Evolutionary conservation across 2,888 invertebrate genomes (phyloP).

Genomic region (Caenorhabditis drosophilae): DNA sequence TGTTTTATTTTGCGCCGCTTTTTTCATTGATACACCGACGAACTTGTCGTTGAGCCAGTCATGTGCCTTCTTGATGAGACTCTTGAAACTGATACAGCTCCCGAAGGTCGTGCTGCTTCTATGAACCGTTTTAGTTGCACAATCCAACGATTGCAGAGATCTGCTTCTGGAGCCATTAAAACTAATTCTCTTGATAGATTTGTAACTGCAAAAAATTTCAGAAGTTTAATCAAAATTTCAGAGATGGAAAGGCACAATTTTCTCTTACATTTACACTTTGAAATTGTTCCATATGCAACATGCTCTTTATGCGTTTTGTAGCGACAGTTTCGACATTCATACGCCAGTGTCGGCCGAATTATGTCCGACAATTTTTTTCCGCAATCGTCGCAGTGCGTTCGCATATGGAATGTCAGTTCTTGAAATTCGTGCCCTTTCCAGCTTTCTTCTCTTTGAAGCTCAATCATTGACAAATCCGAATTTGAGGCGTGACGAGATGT

Average conservation of each 20-base stretch:
- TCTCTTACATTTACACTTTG: constrained; percentile 55
- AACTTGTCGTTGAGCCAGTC: constrained; percentile 17
- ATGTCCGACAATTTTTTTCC: constrained; percentile 90
- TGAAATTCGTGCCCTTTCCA: constrained; percentile 75
- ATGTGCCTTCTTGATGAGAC: constrained; percentile 32
- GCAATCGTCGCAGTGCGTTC: constrained; percentile 88
- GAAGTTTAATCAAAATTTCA: not conserved
- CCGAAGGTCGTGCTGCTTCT: constrained; percentile 12
- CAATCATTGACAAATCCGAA: constrained; percentile 42
- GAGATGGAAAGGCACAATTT: too few relatives aligned
- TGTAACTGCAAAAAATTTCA: constrained; percentile 69
- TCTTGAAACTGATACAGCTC: constrained; percentile 28
- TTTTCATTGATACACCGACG: constrained; percentile 24
- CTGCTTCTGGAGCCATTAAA: constrained; percentile 82
- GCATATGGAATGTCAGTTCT: constrained; percentile 51
- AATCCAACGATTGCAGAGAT: constrained; percentile 92
- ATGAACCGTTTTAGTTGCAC: constrained; percentile 79
- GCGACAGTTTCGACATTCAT: constrained; percentile 82
- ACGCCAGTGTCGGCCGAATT: constrained; percentile 94
- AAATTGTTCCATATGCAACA: constrained; percentile 72
- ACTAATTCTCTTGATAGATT: constrained; percentile 82
- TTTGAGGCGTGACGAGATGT: constrained; percentile 47
- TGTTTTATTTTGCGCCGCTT: too few relatives aligned
- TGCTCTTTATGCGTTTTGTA: constrained; percentile 88
- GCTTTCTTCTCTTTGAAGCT: constrained; percentile 27